Base-by-base conservation (phyloP, 2,797 vertebrate genomes). In the Tympanoctomys barrerae region DNA sequence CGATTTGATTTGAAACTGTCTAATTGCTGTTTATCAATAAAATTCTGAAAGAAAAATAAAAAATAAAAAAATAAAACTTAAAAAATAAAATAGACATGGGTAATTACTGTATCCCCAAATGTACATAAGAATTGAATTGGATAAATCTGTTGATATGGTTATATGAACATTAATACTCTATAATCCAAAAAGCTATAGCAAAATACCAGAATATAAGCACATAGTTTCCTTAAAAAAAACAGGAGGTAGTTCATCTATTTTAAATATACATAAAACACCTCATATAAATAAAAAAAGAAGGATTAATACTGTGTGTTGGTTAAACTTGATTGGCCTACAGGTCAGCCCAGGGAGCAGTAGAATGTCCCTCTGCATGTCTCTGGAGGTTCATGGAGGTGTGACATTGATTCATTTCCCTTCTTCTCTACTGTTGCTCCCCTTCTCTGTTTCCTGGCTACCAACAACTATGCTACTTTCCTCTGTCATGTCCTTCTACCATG, bases 111-210 rank as follows among this genome's bases (percentile, higher is more conserved):
- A 77, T 61, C 46, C 64, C 88, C 39, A 57, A 90, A 89, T 92
- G 71, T 83, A 94, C 39, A 61, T 81, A 78, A 89, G 46, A 93
- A 62, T 90, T 94, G 94, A 89, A 87, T 92, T 77, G 22, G 92
- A 87, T 24, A 91, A 83, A 89, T 90, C 18, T 68, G 12, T 95
- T 86, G 57, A 90, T 61, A 91, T 83, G 36, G 80, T 89, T 94
- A 90, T 31, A 26, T 68, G 89, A 95, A 66, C 90, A 91, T 94
- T 81, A 80, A 96, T 95, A 90, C 78, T 26, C 28, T 93, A 7
- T 71, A 86, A 90, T 94, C 26, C 71, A 84, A 92, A 96, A 93
- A 36, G 89, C 73, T 78, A 80, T 62, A 85, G 88, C 39, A 87
- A 89, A 91, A 91, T 94, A 13, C 75, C 84, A 90, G 87, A 57